Evolutionary conservation across 1,140 invertebrate species (phyloP), one percentile per base, ranked within the genome.

Genomic region (Drosophila virilis): DNA sequence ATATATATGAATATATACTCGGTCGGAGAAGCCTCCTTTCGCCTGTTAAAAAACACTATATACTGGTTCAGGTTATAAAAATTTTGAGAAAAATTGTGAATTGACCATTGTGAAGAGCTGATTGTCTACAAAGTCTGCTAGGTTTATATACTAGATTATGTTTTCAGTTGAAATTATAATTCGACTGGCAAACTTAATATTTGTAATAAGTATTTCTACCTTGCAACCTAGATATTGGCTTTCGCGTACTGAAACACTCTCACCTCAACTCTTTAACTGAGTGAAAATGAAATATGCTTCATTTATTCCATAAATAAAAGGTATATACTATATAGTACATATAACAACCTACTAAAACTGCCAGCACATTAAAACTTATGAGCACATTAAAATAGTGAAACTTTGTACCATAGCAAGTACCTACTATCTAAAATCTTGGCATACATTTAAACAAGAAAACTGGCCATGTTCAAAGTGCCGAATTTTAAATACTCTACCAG

Each of bases 331-430:
- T n/a, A 22, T 32, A 13, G 37, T 10, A 46, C n/a, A 46, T 37
- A n/a, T 8, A 54, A 61, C 43, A 75, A 77, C 15, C 62, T 43
- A 73, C 57, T 67, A 69, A 77, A 65, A 57, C 35, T 35, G 65
- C 32, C 35, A 52, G 38, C 54, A 77, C 65, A 64, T 80, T 76
- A 77, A 74, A 68, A 55, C 65, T 82, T 72, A 67, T 75, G 60
- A 42, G 55, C 48, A 74, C 80, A 80, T 80, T 80, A 76, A 88
- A 88, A 84, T 89, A 89, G 84, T 89, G 84, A 89, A 89, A 89
- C 71, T 84, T 58, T 33, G 38, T 35, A 33, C 38, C 59, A 73
- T 65, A 78, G 48, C 55, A 70, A 58, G 58, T 61, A 71, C 75
- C 70, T 54, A 52, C 32, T 37, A 46, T 73, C 35, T 10, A 32